Conservation (phyloP, 2,888 invertebrate genomes). For the Temnothorax unifasciatus region DNA sequence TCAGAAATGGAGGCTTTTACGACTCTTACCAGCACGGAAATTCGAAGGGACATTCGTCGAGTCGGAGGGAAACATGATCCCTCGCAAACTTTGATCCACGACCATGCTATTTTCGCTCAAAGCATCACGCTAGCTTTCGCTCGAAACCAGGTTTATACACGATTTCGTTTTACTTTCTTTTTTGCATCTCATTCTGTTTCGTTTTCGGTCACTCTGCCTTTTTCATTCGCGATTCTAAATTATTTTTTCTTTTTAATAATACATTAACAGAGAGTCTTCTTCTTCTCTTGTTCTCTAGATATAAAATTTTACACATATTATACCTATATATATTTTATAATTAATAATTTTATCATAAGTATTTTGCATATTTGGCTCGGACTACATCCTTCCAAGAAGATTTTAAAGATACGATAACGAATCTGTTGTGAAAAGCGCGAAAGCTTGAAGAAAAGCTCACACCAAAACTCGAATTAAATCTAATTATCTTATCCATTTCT, state of each 20-base stretch:
- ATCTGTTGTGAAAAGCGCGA: neutral
- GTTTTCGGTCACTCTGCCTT: neutral
- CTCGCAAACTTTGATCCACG: slow-evolving; percentile 24
- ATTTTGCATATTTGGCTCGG: neutral
- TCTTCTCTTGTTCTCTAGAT: neutral
- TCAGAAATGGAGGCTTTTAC: slow-evolving; percentile 41
- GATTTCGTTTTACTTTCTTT: neutral
- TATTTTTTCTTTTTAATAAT: neutral
- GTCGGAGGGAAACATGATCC: slow-evolving; percentile 20
- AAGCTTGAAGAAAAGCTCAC: neutral
- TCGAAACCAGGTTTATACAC: neutral
- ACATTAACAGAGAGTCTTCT: neutral
- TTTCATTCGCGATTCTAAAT: neutral
- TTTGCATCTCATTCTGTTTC: neutral
- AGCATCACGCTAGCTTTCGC: neutral
- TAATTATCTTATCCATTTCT: slow-evolving; percentile 26
- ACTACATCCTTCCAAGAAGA: neutral
- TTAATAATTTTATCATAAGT: neutral
- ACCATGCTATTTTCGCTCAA: neutral
- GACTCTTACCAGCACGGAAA: slow-evolving; percentile 24
- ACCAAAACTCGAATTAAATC: neutral
- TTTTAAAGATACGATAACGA: neutral
- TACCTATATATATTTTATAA: too few species aligned
- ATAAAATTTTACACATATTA: neutral
- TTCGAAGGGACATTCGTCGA: slow-evolving; percentile 15